phyloP scores from a whole-genome alignment of 2,113 vertebrate species.

The Melanerpes formicivorus region DNA sequence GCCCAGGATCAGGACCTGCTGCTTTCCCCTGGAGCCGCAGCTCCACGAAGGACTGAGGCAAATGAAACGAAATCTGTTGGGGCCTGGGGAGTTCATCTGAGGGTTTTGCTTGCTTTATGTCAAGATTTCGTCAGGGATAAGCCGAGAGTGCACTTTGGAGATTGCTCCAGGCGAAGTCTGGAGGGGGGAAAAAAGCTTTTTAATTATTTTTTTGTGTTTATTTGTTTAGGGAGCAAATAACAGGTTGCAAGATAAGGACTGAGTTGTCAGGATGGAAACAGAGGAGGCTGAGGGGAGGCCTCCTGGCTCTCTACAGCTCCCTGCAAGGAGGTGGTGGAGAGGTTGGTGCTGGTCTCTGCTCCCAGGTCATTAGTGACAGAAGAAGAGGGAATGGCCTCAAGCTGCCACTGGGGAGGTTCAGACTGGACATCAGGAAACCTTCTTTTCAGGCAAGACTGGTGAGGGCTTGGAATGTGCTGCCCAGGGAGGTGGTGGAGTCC shows the following conservation, averaged over 20 bases:
- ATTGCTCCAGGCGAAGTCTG: neutral
- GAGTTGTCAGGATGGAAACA: neutral
- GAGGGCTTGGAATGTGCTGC: too few relatives aligned
- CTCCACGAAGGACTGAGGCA: slow-evolving; percentile 65
- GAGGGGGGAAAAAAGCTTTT: neutral
- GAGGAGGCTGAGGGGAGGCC: too few relatives aligned
- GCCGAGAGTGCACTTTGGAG: neutral
- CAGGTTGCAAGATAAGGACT: neutral
- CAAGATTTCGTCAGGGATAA: neutral
- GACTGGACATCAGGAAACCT: too few relatives aligned
- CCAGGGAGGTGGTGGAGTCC: too few relatives aligned
- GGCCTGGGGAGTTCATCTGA: slow-evolving; percentile 13
- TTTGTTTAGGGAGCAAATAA: neutral
- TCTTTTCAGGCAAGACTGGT: too few relatives aligned
- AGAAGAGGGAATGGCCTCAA: too few relatives aligned
- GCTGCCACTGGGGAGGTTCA: too few relatives aligned
- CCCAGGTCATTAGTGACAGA: too few relatives aligned
- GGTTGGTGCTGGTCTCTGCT: too few relatives aligned
- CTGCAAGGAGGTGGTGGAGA: too few relatives aligned
- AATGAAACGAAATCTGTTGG: slow-evolving; percentile 53
- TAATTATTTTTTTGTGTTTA: neutral
- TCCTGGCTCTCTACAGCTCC: too few relatives aligned
- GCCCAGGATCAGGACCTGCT: slow-evolving; percentile 79
- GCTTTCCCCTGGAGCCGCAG: slow-evolving; percentile 65
- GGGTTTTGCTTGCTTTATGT: slow-evolving; percentile 39